phyloP scores from a whole-genome alignment of 1,140 invertebrate species.

The Macrostomum lignano region DNA sequence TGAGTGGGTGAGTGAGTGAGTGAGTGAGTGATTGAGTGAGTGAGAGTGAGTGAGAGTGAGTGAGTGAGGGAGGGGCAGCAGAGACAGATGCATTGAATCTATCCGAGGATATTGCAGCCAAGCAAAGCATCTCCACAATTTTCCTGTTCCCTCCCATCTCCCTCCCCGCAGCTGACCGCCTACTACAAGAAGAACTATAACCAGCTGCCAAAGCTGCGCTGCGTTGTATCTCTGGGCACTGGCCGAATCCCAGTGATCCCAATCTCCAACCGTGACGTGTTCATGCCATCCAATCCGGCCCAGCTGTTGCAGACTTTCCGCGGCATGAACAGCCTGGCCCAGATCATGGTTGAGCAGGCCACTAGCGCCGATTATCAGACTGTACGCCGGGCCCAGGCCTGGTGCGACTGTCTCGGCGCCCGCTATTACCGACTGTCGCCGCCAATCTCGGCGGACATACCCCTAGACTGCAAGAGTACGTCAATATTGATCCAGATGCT shows the following conservation, averaged over 20 bases:
- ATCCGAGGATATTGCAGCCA: too few relatives aligned
- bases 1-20: too few relatives aligned
- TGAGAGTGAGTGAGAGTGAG: too few relatives aligned
- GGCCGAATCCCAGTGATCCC: constrained; percentile 21
- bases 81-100: too few relatives aligned
- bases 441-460: constrained; percentile 46
- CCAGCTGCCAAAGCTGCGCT: constrained; percentile 14
- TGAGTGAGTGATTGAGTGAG: too few relatives aligned
- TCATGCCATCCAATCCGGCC: constrained; percentile 47
- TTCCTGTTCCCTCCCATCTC: too few relatives aligned
- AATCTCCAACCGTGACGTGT: constrained; percentile 49
- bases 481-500: constrained; percentile 52
- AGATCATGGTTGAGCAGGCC: constrained; percentile 45
- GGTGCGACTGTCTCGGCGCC: constrained; percentile 60
- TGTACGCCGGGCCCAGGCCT: constrained; percentile 55
- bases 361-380: not conserved
- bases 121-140: too few relatives aligned
- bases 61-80: too few relatives aligned
- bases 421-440: constrained; percentile 45
- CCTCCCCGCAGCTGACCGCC: too few relatives aligned
- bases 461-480: constrained; percentile 58
- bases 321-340: constrained; percentile 44
- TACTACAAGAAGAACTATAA: too few relatives aligned
- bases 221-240: constrained; percentile 30
- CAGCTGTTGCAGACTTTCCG: constrained; percentile 46